Conservation (phyloP, 2,113 vertebrate species). For the Puma concolor region DNA sequence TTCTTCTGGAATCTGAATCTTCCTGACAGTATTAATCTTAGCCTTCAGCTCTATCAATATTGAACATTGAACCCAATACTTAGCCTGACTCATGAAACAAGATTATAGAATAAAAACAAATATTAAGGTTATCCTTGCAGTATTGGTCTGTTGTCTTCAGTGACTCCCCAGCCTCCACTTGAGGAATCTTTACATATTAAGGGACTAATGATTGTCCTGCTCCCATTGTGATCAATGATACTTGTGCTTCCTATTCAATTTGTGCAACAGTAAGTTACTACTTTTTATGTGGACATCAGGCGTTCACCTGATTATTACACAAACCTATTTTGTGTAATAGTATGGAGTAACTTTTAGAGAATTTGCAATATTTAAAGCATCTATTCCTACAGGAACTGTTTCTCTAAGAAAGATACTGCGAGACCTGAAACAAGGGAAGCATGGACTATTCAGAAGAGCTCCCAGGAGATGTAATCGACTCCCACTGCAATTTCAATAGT, state of each 20-base stretch:
- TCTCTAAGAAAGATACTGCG: neutral
- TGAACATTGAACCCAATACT: neutral
- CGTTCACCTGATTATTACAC: neutral
- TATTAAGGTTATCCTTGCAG: neutral
- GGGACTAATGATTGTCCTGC: neutral
- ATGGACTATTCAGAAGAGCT: neutral
- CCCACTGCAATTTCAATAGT: neutral
- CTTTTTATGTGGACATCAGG: neutral
- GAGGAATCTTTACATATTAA: neutral
- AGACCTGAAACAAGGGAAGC: neutral
- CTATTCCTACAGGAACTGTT: neutral
- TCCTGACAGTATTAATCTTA: neutral
- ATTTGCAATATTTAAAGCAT: neutral
- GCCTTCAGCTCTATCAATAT: neutral
- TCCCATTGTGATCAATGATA: neutral
- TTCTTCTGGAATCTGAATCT: conserved; percentile 12
- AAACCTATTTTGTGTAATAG: neutral
- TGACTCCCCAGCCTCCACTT: neutral
- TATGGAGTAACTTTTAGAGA: neutral
- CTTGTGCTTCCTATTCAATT: too few species aligned
- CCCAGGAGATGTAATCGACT: neutral
- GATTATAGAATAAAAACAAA: neutral
- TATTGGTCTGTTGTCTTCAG: neutral
- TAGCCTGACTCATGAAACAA: neutral
- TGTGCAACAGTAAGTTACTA: neutral